Base-by-base conservation (phyloP, 2,888 invertebrate genomes). In the Scaptomyza cyrtandrae region DNA sequence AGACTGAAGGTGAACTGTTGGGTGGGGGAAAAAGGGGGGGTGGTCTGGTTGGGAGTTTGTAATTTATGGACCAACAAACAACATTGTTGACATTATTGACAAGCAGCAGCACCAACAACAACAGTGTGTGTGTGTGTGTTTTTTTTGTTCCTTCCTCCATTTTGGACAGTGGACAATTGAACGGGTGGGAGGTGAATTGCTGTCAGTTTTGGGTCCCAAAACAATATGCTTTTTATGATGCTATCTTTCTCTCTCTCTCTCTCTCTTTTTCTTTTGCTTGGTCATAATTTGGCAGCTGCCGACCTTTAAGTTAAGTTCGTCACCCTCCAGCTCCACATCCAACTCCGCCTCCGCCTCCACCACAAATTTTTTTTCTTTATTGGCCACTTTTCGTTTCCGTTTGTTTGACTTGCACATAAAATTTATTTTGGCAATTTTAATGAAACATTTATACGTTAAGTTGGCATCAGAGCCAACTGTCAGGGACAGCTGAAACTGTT, bases 51-150 rank as follows among this genome's bases (percentile, higher is more conserved):
- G 19, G 19, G 59, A 59, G 81, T 61, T 78, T 60, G 82, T 86
- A 84, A 84, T 84, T 84, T 84, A 88, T 84, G 86, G 80, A 78
- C 69, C 82, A 83, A 83, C 79, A 81, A 87, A 82, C 88, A 88
- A 88, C 83, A 82, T 80, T 88, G 83, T 88, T 80, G 83, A 85
- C 88, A 82, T 87, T 87, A 83, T 88, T 87, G 88, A 87, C 88
- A 86, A 82, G 87, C 73, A 75, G 66, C 70, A 50, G 59, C 43
- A 35, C 59, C 53, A 29, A 10, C 60, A 39, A 29, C 29, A 33
- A 6, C 24, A 24, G 24, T 24, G 24, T 33, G 10, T 10, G 33
- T 33, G 10, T 33, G 31, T 31, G 31, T 33, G 10, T 33, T 33
- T 33, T 33, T 29, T 29, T 9, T 29, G 45, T 35, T 50, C 43